A percentile compares a stretch with the other conserved stretches of the same genome.
Conservation (phyloP, 2,888 invertebrate species). For the Conus canariensis region DNA sequence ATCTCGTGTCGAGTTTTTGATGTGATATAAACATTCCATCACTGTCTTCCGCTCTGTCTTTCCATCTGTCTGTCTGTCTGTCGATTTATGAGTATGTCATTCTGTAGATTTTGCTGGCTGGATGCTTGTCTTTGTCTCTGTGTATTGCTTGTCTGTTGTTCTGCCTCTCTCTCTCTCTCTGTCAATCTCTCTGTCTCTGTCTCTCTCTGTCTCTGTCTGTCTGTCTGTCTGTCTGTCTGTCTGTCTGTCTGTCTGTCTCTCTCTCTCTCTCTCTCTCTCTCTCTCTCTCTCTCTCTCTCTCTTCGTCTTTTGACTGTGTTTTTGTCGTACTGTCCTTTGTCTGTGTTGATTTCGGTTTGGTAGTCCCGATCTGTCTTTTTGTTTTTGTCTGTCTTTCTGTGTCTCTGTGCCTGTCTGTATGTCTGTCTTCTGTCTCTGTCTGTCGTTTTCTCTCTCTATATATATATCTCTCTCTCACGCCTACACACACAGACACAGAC, state of each 20-base stretch:
- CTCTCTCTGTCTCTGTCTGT: neutral
- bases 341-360: neutral
- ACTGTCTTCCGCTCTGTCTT: no score
- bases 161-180: neutral
- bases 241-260: slow-evolving; percentile 12
- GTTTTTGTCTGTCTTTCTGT: no score
- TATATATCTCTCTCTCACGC: no score
- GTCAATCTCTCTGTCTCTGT: neutral
- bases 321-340: no score
- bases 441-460: no score
- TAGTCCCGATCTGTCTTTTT: no score
- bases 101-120: no score
- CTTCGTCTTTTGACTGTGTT: neutral
- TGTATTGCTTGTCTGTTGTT: neutral
- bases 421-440: neutral
- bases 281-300: neutral
- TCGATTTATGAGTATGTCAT: no score
- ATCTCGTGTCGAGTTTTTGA: no score
- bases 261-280: slow-evolving; percentile 1
- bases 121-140: neutral
- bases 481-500: no score
- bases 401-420: neutral
- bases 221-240: neutral
- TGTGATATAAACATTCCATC: no score
- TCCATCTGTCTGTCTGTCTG: no score